Percentiles rank a stretch among this genome's conserved stretches.
phyloP scores from a whole-genome alignment of 2,888 invertebrate species.

The Vesta saturnalis region DNA sequence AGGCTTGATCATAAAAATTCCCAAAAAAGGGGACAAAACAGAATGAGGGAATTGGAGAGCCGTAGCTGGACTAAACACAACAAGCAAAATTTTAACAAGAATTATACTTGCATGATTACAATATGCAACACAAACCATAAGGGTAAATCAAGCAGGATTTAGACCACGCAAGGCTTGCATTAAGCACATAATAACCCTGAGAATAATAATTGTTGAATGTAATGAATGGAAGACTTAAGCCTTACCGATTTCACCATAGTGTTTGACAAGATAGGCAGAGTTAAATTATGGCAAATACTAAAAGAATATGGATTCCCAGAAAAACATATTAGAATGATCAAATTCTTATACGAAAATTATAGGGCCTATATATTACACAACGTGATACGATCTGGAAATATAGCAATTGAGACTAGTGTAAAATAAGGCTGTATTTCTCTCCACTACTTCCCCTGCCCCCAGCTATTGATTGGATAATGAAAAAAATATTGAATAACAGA shows the following conservation, averaged over 20 bases:
- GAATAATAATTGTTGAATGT: too few species aligned
- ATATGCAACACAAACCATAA: neutral
- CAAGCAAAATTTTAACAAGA: too few species aligned
- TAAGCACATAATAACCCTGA: neutral
- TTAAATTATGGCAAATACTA: neutral
- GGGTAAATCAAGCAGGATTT: neutral
- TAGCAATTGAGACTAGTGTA: too few species aligned
- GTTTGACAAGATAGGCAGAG: too few species aligned
- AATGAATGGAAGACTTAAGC: too few species aligned
- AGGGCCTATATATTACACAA: too few species aligned
- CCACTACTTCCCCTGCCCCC: neutral
- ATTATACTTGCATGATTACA: neutral
- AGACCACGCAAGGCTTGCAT: neutral
- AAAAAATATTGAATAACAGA: neutral
- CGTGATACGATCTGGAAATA: too few species aligned
- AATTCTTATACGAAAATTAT: too few species aligned
- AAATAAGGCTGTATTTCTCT: too few species aligned
- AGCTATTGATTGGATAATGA: constrained; percentile 9
- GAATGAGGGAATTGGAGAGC: neutral
- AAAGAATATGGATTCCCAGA: neutral
- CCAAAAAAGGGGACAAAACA: neutral
- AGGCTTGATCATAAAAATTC: neutral
- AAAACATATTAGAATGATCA: too few species aligned
- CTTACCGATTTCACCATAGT: too few species aligned
- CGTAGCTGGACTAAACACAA: too few species aligned